Evolutionary conservation across 2,113 vertebrate genomes (phyloP).

Genomic region (Bubo blakistoni): DNA sequence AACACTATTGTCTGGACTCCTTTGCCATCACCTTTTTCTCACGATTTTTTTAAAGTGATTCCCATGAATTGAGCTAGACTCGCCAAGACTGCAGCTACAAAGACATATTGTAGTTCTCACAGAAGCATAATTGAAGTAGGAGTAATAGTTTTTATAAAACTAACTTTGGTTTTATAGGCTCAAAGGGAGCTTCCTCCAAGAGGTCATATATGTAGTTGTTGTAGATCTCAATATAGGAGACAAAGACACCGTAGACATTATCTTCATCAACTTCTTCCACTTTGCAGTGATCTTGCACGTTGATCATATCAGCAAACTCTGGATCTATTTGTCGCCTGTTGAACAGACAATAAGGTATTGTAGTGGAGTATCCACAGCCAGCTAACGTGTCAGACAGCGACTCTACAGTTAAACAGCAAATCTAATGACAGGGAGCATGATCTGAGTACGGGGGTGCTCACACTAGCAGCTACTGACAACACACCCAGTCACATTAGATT

Average conservation of each 20-base stretch:
- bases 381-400: rapidly evolving
- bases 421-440: rapidly evolving
- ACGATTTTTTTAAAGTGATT: rapidly evolving
- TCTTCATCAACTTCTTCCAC: slow-evolving; percentile 89
- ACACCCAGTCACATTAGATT: neutral
- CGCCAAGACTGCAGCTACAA: neutral
- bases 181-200: slow-evolving; percentile 83
- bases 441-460: rapidly evolving
- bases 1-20: neutral
- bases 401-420: neutral
- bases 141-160: neutral
- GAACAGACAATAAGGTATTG: rapidly evolving
- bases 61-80: neutral
- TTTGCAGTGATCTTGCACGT: slow-evolving; percentile 80
- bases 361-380: neutral
- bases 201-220: slow-evolving; percentile 99
- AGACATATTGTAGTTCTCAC: rapidly evolving
- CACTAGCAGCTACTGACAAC: neutral
- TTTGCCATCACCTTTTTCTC: neutral
- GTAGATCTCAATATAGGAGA: slow-evolving; percentile 97
- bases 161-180: slow-evolving; percentile 92
- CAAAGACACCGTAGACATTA: slow-evolving; percentile 91
- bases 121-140: rapidly evolving
- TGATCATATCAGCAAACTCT: slow-evolving; percentile 93
- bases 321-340: slow-evolving; percentile 85